Base-by-base conservation (phyloP, 2,113 vertebrate genomes). In the Hippocampus abdominalis region DNA sequence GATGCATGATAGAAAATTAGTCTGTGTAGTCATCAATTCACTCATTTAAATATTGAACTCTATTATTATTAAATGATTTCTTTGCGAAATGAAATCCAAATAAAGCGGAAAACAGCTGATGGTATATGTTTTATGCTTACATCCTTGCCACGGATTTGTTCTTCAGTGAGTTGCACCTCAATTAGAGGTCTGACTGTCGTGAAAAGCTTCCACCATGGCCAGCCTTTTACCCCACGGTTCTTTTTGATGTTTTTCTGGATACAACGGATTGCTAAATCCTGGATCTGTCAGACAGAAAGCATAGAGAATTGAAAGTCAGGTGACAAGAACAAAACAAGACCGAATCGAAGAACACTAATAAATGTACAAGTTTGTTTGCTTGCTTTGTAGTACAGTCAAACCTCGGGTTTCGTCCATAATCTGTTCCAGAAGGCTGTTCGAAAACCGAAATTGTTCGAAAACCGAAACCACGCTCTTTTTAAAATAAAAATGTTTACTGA, bases 161-260 rank as follows among this genome's bases (percentile, higher is more conserved):
- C 96, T 84, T 99, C 97, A 0, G 94, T 96, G 69, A 98, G 94
- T 88, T 98, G 96, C 59, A 98, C 95, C 85, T 98, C 93, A 3
- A 99, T 96, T 70, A 99, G 94, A 46, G 97, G 96, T 51, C 95
- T 90, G 59, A 98, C 97, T 0, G 93, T 96, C 61, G 95, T 98
- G 76, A 99, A 96, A 53, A 98, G 89, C 77, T 95, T 97, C 97
- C 97, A 99, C 97, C 97, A 99, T 2, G 94, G 92, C 97, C 97
- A 99, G 73, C 59, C 90, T 86, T 98, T 98, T 66, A 99, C 97
- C 0, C 96, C 94, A 53, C 93, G 93, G 84, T 98, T 99, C 92
- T 98, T 98, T 91, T 95, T 94, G 68, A 98, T 97, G 91, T 99
- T 98, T 91, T 98, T 98, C 93, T 98, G 97, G 70, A 99, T 95